A percentile compares a stretch with the other conserved stretches of the same genome.
These are phyloP conservation scores for Listronotus bonariensis DNA, from an alignment of 1,140 invertebrate genomes.

Conservation along the genomic window DNA sequence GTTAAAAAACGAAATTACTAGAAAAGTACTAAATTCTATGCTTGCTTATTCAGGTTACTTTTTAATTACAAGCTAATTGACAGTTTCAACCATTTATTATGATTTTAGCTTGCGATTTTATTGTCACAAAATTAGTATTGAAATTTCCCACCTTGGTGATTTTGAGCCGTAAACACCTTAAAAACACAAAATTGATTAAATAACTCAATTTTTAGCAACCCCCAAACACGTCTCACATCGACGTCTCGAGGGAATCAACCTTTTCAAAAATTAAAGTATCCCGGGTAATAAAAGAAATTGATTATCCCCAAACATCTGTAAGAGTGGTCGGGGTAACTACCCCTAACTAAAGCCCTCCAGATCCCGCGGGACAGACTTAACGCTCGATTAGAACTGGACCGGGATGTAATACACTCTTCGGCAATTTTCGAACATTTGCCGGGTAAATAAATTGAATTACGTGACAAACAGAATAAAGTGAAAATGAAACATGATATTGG, in stretches of 20 bases:
- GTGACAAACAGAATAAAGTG: slow-evolving; percentile 42
- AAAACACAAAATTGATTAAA: too few species aligned
- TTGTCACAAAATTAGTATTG: too few species aligned
- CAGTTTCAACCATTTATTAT: too few species aligned
- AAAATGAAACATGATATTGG: slow-evolving; percentile 23
- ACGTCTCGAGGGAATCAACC: slow-evolving; percentile 14
- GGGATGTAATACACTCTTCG: slow-evolving; percentile 52
- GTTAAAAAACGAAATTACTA: too few species aligned
- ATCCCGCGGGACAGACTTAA: slow-evolving; percentile 45
- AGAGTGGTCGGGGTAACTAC: slow-evolving; percentile 45
- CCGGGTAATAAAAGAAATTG: slow-evolving; percentile 39
- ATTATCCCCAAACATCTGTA: slow-evolving; percentile 43
- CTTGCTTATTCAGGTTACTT: too few species aligned
- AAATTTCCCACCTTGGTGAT: too few species aligned
- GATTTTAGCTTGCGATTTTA: too few species aligned
- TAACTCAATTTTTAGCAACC: too few species aligned
- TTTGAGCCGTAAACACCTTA: too few species aligned
- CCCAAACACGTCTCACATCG: too few species aligned
- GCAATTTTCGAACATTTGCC: slow-evolving; percentile 49
- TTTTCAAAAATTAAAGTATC: slow-evolving; percentile 40
- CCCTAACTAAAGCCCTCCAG: slow-evolving; percentile 36
- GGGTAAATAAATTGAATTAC: slow-evolving; percentile 48
- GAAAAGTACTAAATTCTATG: too few species aligned
- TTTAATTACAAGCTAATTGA: too few species aligned
- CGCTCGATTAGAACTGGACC: slow-evolving; percentile 50